phyloP scores from a whole-genome alignment of 1,140 invertebrate species.

The Pachyrhynchus sulphureomaculatus region DNA sequence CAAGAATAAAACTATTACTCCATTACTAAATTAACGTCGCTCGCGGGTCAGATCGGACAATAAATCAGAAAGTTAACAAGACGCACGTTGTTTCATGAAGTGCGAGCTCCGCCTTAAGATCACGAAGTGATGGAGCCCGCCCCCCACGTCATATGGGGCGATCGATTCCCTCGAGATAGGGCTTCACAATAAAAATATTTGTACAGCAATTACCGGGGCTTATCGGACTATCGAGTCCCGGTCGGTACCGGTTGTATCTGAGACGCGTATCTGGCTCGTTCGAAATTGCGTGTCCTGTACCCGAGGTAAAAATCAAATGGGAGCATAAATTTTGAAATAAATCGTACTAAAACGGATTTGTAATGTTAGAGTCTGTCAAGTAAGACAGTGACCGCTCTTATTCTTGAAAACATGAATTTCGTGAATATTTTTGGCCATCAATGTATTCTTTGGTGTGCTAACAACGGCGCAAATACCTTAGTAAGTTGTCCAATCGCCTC shows the following conservation, averaged over 20 bases:
- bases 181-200: slow-evolving; percentile 46
- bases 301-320: background rate
- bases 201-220: slow-evolving; percentile 42
- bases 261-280: background rate
- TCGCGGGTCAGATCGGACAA: slow-evolving; percentile 36
- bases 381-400: too few relatives aligned
- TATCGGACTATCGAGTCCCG: slow-evolving; percentile 9
- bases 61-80: slow-evolving; percentile 51
- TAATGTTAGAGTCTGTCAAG: too few relatives aligned
- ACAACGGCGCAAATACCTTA: too few relatives aligned
- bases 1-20: slow-evolving; percentile 27
- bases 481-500: too few relatives aligned
- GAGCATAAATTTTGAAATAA: too few relatives aligned
- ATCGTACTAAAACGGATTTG: too few relatives aligned
- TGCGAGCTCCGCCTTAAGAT: slow-evolving; percentile 43
- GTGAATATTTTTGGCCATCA: too few relatives aligned
- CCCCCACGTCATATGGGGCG: slow-evolving; percentile 45
- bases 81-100: slow-evolving; percentile 48
- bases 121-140: slow-evolving; percentile 40
- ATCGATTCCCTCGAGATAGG: slow-evolving; percentile 34
- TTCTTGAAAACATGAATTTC: too few relatives aligned
- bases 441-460: too few relatives aligned
- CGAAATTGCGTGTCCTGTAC: background rate
- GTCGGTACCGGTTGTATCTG: slow-evolving; percentile 1
- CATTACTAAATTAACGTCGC: slow-evolving; percentile 33